Evolutionary conservation across 1,140 invertebrate genomes (phyloP), one percentile per base, ranked within the genome.

Genomic region (Eurytemora carolleeae): DNA sequence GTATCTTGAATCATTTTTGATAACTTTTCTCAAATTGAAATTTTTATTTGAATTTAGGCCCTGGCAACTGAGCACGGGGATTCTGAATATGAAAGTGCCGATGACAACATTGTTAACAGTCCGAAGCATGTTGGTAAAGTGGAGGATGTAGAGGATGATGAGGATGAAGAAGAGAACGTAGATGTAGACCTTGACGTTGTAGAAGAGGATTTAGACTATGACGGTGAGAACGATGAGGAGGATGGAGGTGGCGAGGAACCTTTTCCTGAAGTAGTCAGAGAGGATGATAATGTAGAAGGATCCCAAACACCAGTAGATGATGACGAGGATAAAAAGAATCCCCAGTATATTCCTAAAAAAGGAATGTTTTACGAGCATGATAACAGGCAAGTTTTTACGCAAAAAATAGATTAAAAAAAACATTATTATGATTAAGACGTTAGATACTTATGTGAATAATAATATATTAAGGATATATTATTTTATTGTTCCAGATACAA

Each of bases 281-380:
- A n/a, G 7, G 31, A 44, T 7, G 31, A n/a, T 12, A n/a, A 44
- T 44, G 31, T 44, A 44, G 31, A 44, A n/a, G 31, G 31, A 44
- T 7, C 7, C 7, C 7, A 44, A 44, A 12, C 31, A 44, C 7
- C 7, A 12, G 59, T 94, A 1, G 87, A 92, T 71, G 84, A 89
- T 72, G 92, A 95, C 72, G 89, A 96, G 70, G 92, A 96, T 71
- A 79, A 85, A 64, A 84, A 89, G 68, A 95, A 96, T 76, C 92
- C 92, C 2, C 91, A 95, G 66, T 96, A 94, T 71, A 94, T 96
- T 68, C 93, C 93, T 0, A 91, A 94, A 72, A 80, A 84, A 64
- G 93, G 93, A 18, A 88, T 87, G 2, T 96, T 96, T 72, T 97
- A 95, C 69, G 91, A 97, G 68, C 91, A 97, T 70, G 91, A 96